phyloP scores from a whole-genome alignment of 2,113 vertebrate species.

The Salvator merianae region DNA sequence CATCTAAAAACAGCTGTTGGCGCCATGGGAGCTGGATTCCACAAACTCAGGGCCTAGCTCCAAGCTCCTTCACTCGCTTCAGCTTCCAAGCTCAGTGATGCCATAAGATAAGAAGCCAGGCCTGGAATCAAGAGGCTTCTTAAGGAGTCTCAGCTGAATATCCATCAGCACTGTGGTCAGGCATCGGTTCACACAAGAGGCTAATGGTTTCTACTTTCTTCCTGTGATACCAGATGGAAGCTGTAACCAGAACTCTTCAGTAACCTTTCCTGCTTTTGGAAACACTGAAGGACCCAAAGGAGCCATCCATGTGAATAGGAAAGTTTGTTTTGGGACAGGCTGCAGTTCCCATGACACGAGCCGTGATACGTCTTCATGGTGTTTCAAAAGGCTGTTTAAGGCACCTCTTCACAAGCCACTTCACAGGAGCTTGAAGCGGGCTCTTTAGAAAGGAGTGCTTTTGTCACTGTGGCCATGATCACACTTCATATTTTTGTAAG shows the following conservation, averaged over 20 bases:
- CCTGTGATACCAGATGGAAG: neutral
- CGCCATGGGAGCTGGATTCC: slow-evolving; percentile 32
- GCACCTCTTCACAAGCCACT: no score
- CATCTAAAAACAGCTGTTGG: slow-evolving; percentile 24
- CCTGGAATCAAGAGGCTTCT: neutral
- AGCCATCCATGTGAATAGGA: no score
- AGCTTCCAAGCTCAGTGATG: neutral
- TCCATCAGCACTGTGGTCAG: neutral
- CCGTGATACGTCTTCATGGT: no score
- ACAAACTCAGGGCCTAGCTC: slow-evolving; percentile 8
- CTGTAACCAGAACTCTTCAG: neutral
- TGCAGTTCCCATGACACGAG: no score
- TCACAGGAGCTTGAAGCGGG: no score
- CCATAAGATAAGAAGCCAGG: neutral
- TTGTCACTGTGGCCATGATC: no score
- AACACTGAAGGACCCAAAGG: neutral
- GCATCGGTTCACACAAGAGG: neutral
- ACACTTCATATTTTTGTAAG: no score
- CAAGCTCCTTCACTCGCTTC: neutral
- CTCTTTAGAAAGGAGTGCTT: no score
- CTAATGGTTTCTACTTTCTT: neutral
- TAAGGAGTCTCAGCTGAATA: neutral
- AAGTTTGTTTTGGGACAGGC: no score
- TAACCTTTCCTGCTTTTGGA: neutral
- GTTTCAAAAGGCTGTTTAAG: no score